Base-by-base conservation (phyloP, 1,140 invertebrate genomes). In the Pemphigus obesinymphae region DNA sequence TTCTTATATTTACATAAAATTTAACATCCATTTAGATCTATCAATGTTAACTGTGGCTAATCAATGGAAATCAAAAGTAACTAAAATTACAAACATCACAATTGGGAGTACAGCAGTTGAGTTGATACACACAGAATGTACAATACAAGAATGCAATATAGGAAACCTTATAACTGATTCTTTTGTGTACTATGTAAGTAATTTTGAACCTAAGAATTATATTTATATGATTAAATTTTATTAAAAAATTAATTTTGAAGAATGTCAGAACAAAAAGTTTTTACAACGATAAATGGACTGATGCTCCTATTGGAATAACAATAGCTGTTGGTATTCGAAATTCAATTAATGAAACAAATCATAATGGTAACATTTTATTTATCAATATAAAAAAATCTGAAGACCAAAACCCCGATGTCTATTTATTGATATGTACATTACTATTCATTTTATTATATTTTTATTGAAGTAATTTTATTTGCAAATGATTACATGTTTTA, bases 91-190 rank as follows among this genome's bases (percentile, higher is more conserved):
- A 15, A 68, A 70, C 17, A n/a, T 81, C 20, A 68, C 50, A 86
- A 86, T 95, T 29, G 94, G 93, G 1, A 87, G 86, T 17, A 92
- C 90, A 1, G 90, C 89, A 76, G 91, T 91, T 0, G 89, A 92
- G 26, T 88, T 95, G 20, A 89, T 92, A 82, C 92, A 90, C 11
- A 86, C 87, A 84, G 88, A 63, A 83, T 85, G 53, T n/a, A n/a
- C n/a, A n/a, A n/a, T n/a, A n/a, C n/a, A n/a, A n/a, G 95, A 97
- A 86, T 97, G 95, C 86, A 96, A 95, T 86, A 88, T 96, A 63
- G 95, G 95, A 53, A 96, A 96, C 87, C 85, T 96, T 1, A 88
- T 96, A 63, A 88, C 93, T 0, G 95, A 96, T 85, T 90, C 93
- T 8, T 90, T 94, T 84, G 86, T 91, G 37, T 84, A 89, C 85